Evolutionary conservation across 2,888 invertebrate species (phyloP).

Genomic region (Chymomyza fuscimana): DNA sequence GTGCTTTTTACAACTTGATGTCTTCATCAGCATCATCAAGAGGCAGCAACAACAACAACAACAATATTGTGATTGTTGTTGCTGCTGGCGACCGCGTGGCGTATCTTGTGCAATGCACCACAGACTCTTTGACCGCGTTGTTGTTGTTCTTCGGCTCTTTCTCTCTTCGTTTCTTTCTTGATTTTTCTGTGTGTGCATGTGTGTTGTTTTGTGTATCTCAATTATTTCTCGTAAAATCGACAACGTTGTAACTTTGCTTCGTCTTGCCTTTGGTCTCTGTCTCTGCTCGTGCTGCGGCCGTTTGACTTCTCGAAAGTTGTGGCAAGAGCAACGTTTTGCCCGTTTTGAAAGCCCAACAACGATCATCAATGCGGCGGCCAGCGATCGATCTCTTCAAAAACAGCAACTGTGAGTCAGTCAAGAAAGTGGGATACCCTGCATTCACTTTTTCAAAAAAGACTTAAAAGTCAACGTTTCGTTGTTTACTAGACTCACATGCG

Average conservation of each 20-base stretch:
- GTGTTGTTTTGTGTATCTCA: slow-evolving; percentile 50
- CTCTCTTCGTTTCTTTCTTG: slow-evolving; percentile 4
- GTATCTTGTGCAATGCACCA: slow-evolving; percentile 35
- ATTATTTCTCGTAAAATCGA: slow-evolving; percentile 63
- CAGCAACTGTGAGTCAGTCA: neutral
- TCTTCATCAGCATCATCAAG: slow-evolving; percentile 66
- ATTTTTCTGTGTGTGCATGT: neutral
- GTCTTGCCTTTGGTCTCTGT: slow-evolving; percentile 31
- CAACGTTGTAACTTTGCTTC: slow-evolving; percentile 41
- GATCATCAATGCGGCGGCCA: slow-evolving; percentile 18
- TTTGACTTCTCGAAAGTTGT: slow-evolving; percentile 58
- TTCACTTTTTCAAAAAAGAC: too few relatives aligned
- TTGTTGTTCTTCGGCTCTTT: slow-evolving; percentile 27
- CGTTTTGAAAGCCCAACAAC: slow-evolving; percentile 11
- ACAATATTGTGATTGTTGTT: slow-evolving; percentile 18
- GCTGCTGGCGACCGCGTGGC: slow-evolving; percentile 35
- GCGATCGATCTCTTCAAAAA: slow-evolving; percentile 26
- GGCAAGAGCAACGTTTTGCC: slow-evolving; percentile 24
- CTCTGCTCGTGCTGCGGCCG: slow-evolving; percentile 15
- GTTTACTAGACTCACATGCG: too few relatives aligned
- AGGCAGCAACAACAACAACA: slow-evolving; percentile 11
- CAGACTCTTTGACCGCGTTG: slow-evolving; percentile 13
- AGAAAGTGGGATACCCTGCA: too few relatives aligned
- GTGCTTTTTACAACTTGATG: slow-evolving; percentile 74
- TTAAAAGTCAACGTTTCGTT: too few relatives aligned